These are phyloP conservation scores for Chrysemys picta DNA, from an alignment of 2,113 vertebrate species.

Conservation along the genomic window DNA sequence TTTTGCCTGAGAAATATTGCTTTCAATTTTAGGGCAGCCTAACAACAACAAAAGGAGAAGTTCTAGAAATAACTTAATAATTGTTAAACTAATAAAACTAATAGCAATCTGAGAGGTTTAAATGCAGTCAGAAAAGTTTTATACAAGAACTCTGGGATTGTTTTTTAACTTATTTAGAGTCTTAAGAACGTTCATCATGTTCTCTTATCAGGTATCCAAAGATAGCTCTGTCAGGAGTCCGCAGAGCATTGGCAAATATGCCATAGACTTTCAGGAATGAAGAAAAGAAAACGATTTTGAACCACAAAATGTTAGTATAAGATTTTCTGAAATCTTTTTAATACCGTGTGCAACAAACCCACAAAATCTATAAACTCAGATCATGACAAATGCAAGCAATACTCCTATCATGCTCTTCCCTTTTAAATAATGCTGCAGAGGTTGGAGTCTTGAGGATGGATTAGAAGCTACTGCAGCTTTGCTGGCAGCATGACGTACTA, in stretches of 20 bases:
- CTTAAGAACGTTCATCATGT: slow-evolving; percentile 38
- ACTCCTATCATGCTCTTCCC: not conserved
- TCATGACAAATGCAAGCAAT: not conserved
- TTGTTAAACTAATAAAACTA: not conserved
- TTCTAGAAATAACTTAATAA: not conserved
- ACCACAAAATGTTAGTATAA: slow-evolving; percentile 48
- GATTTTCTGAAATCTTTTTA: slow-evolving; percentile 46
- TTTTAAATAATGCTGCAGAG: not conserved
- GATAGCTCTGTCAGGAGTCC: slow-evolving; percentile 27
- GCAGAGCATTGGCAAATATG: slow-evolving; percentile 17
- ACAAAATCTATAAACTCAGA: not conserved
- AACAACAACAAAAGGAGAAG: not conserved
- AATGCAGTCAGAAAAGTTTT: slow-evolving; percentile 28
- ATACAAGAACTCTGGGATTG: slow-evolving; percentile 24
- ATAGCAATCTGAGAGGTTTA: slow-evolving; percentile 18
- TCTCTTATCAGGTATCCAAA: slow-evolving; percentile 45
- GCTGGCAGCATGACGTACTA: accelerated
- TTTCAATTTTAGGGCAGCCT: not conserved
- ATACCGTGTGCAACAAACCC: not conserved
- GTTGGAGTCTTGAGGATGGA: not conserved
- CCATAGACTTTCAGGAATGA: slow-evolving; percentile 39
- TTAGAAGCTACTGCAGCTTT: not conserved
- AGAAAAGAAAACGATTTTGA: slow-evolving; percentile 63
- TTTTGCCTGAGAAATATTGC: not conserved
- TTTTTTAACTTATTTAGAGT: slow-evolving; percentile 20